Percentiles rank a stretch among this genome's conserved stretches.
Evolutionary conservation across 1,140 invertebrate species (phyloP).

Genomic region (Saccostrea glomerata): DNA sequence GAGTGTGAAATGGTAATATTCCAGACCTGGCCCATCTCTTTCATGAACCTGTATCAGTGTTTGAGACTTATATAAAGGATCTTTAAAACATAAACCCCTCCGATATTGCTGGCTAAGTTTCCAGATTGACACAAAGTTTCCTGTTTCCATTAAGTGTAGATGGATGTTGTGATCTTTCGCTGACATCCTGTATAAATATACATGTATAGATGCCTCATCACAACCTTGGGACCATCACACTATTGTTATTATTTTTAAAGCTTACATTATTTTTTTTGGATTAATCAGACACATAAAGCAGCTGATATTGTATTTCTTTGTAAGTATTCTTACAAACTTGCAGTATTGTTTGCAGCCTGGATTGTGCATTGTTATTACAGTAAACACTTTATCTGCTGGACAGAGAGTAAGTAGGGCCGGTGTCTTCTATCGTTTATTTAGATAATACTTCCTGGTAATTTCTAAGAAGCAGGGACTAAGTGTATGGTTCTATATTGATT

Average conservation of each 20-base stretch:
- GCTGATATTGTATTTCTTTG: background rate
- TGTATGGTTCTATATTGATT: background rate
- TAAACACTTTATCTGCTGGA: background rate
- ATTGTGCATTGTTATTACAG: background rate
- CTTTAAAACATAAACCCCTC: background rate
- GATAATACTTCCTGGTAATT: background rate
- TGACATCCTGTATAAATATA: background rate
- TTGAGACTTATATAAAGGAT: conserved; percentile 71
- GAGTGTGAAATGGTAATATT: too few species aligned
- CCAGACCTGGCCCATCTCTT: too few species aligned
- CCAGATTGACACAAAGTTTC: background rate
- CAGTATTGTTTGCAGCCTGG: background rate
- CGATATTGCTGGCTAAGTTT: background rate
- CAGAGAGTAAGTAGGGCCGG: background rate
- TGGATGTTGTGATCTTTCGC: background rate
- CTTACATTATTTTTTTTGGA: background rate
- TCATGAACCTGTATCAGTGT: too few species aligned
- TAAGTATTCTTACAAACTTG: background rate
- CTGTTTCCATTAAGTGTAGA: conserved; percentile 1
- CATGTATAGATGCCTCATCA: background rate
- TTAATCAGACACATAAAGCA: background rate
- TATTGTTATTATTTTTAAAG: background rate
- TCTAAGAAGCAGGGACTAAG: background rate
- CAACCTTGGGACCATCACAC: background rate
- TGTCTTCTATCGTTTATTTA: background rate